Evolutionary conservation across 64 coral and sea anemone genomes (phyloP), one percentile per base, ranked within the genome.

Genomic region (Astreopora myriophthalma): DNA sequence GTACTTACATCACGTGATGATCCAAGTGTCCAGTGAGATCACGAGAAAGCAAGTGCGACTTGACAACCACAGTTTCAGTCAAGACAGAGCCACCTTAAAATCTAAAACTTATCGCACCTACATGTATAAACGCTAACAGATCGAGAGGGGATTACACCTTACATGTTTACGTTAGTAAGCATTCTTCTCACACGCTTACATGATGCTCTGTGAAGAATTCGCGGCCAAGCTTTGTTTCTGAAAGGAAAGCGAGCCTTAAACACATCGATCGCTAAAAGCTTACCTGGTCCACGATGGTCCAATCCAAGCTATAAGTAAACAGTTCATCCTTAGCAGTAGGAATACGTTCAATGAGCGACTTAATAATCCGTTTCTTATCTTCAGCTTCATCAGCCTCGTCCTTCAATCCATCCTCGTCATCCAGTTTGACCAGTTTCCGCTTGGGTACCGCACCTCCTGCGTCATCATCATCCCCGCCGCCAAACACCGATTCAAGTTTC

Each of bases 251-350:
- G 16, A 60, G 9, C 14, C 11, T 42, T 20, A 86, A 3, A 22
- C 31, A 74, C 44, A 32, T 14, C 14, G 86, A 29, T 73, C 30
- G 34, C 8, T 14, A 24, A 36, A 63, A 63, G 85, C 93, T 30
- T 90, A 98, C 96, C 93, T 98, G 96, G 34, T 98, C 96, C n/a
- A 98, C 94, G 32, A 86, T 92, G 35, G 39, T 93, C 96, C 96
- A 98, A 20, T 98, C 96, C 85, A 98, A 86, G 79, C 75, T 92
- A 93, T 98, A 98, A 89, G 96, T 87, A 95, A 98, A 98, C 11
- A 98, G 90, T 88, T 98, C 96, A 76, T 98, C 93, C 69, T 98
- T 98, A 89, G 96, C 96, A 76, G 96, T 98, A 30, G 96, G 96
- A 88, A 98, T 98, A 83, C 96, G 94, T 92, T 98, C 96, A 68